A percentile compares a stretch with the other conserved stretches of the same genome.
Evolutionary conservation across 1,140 invertebrate species (phyloP).

Genomic region (Adoxophyes honmai): DNA sequence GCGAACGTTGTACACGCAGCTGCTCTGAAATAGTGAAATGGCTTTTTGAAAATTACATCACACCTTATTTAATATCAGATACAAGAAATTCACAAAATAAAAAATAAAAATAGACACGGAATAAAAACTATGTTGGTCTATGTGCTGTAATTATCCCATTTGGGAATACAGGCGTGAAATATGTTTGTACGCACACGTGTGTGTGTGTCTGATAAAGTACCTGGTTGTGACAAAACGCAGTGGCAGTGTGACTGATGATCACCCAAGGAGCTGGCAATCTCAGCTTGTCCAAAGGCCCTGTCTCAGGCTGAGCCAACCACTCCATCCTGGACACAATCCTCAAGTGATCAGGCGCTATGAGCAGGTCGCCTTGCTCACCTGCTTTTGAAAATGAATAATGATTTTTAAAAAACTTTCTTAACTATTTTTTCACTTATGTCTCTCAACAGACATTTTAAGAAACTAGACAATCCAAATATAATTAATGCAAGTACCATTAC

Average conservation of each 20-base stretch:
- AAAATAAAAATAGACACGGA: too few species aligned
- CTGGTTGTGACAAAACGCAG: slow-evolving; percentile 69
- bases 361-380: slow-evolving; percentile 17
- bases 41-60: neutral
- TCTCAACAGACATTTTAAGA: slow-evolving; percentile 1
- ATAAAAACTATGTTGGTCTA: too few species aligned
- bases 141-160: too few species aligned
- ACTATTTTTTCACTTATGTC: too few species aligned
- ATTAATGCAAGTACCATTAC: too few species aligned
- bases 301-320: slow-evolving; percentile 81
- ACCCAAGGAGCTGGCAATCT: slow-evolving; percentile 71
- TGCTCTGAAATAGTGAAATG: slow-evolving; percentile 51
- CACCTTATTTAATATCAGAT: too few species aligned
- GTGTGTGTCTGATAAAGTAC: slow-evolving; percentile 41
- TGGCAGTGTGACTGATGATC: slow-evolving; percentile 77
- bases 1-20: slow-evolving; percentile 73
- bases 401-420: too few species aligned
- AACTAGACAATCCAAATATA: too few species aligned
- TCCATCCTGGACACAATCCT: slow-evolving; percentile 63
- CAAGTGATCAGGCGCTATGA: slow-evolving; percentile 50
- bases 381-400: slow-evolving; percentile 24
- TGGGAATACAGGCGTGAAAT: too few species aligned
- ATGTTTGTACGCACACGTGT: too few species aligned
- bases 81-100: too few species aligned
- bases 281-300: slow-evolving; percentile 51